A percentile compares a stretch with the other conserved stretches of the same genome.
Conservation (phyloP, 2,113 vertebrate species). For the Rissa tridactyla region DNA sequence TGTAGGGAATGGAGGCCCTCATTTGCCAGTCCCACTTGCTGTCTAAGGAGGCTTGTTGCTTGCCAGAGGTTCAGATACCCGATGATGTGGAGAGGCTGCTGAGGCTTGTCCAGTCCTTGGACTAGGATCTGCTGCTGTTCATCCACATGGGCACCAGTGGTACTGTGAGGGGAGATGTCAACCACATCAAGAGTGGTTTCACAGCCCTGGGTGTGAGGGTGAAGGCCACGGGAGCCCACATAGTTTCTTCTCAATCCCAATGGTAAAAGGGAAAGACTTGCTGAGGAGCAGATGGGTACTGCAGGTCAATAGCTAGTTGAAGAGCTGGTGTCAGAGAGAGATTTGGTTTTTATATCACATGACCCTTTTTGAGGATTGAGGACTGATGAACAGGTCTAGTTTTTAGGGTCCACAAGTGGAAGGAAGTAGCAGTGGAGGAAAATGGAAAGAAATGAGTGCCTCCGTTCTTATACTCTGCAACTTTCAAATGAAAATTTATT, state of each 20-base stretch:
- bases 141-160: fast-evolving
- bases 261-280: not conserved
- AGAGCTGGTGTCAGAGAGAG: not conserved
- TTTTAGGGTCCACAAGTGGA: not conserved
- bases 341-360: not conserved
- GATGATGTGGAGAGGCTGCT: not conserved
- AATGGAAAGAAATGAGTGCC: not conserved
- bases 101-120: not conserved
- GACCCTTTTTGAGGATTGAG: not conserved
- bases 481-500: not conserved
- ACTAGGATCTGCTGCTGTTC: not conserved
- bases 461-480: not conserved
- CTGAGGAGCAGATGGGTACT: not conserved
- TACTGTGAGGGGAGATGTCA: not conserved
- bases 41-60: not conserved
- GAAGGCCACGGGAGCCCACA: not conserved
- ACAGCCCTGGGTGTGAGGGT: not conserved
- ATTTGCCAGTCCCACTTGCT: not conserved
- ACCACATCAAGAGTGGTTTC: not conserved
- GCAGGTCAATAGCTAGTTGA: not conserved
- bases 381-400: not conserved
- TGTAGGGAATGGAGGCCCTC: not conserved
- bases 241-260: not conserved
- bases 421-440: not conserved
- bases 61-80: not conserved